phyloP scores from a whole-genome alignment of 2,113 vertebrate genomes.

The Cepphus grylle region DNA sequence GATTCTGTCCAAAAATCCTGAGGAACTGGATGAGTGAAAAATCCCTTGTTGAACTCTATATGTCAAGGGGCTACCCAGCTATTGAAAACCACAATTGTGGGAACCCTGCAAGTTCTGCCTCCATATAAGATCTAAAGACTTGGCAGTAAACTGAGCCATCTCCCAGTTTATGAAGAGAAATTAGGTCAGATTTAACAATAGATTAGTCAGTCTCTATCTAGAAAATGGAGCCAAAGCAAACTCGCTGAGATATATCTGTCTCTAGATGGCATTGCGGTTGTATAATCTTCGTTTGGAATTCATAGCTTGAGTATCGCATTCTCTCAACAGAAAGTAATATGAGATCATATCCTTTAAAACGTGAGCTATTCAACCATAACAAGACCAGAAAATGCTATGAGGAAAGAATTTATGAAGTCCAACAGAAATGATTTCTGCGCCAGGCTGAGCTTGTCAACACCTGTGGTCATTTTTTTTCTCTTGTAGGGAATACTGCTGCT shows the following conservation, averaged over 20 bases:
- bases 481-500: background rate
- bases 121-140: background rate
- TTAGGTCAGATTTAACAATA: background rate
- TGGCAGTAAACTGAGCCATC: background rate
- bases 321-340: background rate
- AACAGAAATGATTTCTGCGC: accelerated
- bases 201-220: background rate
- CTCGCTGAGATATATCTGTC: background rate
- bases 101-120: background rate
- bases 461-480: background rate
- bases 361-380: background rate
- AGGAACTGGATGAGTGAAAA: background rate
- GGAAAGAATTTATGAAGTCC: background rate
- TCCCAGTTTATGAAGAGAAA: background rate
- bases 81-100: background rate
- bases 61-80: background rate
- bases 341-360: background rate
- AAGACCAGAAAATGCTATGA: background rate
- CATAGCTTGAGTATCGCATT: background rate
- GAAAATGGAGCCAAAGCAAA: background rate
- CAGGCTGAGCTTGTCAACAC: background rate
- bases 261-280: background rate
- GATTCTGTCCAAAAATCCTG: background rate
- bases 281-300: background rate
- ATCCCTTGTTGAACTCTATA: background rate